phyloP scores from a whole-genome alignment of 2,797 vertebrate genomes.

The Paedocypris micromegethes region DNA sequence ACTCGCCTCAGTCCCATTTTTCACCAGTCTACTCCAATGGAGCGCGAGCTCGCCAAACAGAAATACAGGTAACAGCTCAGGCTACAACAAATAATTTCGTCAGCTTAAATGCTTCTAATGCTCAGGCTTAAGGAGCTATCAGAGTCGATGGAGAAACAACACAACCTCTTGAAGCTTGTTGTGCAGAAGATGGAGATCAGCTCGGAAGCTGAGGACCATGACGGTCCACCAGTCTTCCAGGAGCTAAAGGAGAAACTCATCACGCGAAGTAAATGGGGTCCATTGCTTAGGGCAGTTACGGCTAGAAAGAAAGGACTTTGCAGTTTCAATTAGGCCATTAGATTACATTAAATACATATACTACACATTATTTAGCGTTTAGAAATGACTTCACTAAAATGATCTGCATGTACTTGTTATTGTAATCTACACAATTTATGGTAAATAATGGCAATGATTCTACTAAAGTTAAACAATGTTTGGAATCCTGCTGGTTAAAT shows the following conservation, averaged over 20 bases:
- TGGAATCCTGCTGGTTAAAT: no score
- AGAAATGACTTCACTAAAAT: no score
- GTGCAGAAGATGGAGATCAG: slow-evolving; percentile 85
- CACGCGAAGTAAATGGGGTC: slow-evolving; percentile 57
- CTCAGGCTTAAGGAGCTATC: slow-evolving; percentile 76
- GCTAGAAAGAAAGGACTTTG: slow-evolving; percentile 34
- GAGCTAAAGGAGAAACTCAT: slow-evolving; percentile 65
- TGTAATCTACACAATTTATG: no score
- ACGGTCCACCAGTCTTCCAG: slow-evolving; percentile 67
- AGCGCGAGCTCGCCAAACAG: slow-evolving; percentile 78
- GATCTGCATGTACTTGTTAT: no score
- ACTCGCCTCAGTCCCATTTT: slow-evolving; percentile 18
- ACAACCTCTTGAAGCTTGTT: slow-evolving; percentile 77
- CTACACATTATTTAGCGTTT: no score
- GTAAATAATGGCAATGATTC: no score
- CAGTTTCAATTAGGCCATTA: neutral
- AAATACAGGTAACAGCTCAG: slow-evolving; percentile 70
- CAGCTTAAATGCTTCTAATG: neutral
- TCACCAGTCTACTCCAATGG: slow-evolving; percentile 59
- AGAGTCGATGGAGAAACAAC: slow-evolving; percentile 74
- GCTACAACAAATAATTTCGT: neutral
- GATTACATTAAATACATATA: no score
- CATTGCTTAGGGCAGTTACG: slow-evolving; percentile 43
- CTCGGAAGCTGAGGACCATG: slow-evolving; percentile 77
- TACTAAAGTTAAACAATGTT: no score